Conservation (phyloP, 2,797 vertebrate genomes). For the Craterocephalus amniculus region DNA sequence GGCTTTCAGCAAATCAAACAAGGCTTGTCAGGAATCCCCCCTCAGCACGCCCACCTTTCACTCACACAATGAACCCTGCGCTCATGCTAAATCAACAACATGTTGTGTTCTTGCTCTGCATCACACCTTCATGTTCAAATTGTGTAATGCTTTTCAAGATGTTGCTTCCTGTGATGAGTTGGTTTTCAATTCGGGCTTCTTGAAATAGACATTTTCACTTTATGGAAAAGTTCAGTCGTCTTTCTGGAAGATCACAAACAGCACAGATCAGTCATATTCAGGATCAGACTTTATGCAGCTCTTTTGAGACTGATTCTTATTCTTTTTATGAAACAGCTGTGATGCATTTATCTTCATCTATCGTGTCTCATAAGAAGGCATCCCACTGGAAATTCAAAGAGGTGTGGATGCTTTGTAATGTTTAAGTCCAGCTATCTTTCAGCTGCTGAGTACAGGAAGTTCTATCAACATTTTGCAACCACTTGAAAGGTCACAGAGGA, state of each 20-base stretch:
- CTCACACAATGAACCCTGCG: conserved; percentile 18
- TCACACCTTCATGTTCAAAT: conserved; percentile 20
- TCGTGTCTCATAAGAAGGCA: background rate
- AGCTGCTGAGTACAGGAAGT: background rate
- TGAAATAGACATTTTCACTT: conserved; percentile 4
- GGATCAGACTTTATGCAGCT: conserved; percentile 15
- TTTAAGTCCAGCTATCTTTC: background rate
- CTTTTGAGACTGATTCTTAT: conserved; percentile 26
- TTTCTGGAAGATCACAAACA: conserved; percentile 28
- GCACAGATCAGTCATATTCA: conserved; percentile 45
- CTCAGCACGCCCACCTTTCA: conserved; percentile 20
- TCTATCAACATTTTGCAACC: background rate
- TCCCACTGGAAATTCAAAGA: background rate
- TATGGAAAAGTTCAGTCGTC: conserved; percentile 25
- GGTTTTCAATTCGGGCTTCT: conserved; percentile 9
- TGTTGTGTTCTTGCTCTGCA: conserved; percentile 3
- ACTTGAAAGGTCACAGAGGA: conserved; percentile 33
- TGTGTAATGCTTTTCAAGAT: background rate
- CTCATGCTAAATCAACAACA: conserved; percentile 22
- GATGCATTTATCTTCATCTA: background rate
- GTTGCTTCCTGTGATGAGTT: background rate
- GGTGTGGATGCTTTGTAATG: background rate
- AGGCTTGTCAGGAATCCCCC: conserved; percentile 28
- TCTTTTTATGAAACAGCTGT: conserved; percentile 3
- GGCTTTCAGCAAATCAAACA: conserved; percentile 27